Conservation (phyloP, 2,113 vertebrate species). For the Tinamus guttatus region DNA sequence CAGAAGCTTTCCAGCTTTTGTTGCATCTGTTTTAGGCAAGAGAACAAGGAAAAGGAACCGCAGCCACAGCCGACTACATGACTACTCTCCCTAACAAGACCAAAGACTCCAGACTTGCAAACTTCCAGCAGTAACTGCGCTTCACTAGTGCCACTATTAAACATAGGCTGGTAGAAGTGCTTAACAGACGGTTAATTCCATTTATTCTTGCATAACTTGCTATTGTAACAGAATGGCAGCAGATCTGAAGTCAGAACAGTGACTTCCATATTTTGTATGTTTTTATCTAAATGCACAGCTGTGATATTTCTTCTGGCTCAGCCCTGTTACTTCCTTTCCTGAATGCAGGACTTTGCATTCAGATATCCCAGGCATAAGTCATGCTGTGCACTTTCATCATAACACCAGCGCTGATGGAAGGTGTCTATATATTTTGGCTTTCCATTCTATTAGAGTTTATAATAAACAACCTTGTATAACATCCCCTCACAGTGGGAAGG, state of each 20-base stretch:
- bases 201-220: neutral
- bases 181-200: neutral
- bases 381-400: neutral
- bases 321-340: neutral
- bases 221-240: neutral
- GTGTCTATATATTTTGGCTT: neutral
- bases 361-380: neutral
- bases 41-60: neutral
- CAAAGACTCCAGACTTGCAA: neutral
- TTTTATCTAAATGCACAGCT: neutral
- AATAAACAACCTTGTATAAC: conserved; percentile 42
- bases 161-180: neutral
- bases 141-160: neutral
- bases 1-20: fast-evolving
- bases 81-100: neutral
- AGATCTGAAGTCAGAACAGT: neutral
- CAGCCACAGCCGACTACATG: neutral
- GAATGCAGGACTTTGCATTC: neutral
- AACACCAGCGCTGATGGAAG: neutral
- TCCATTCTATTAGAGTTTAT: neutral
- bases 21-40: neutral
- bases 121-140: neutral
- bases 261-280: neutral
- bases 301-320: neutral
- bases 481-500: neutral